Evolutionary conservation across 2,113 vertebrate genomes (phyloP).

Genomic region (Daphoenositta chrysoptera): DNA sequence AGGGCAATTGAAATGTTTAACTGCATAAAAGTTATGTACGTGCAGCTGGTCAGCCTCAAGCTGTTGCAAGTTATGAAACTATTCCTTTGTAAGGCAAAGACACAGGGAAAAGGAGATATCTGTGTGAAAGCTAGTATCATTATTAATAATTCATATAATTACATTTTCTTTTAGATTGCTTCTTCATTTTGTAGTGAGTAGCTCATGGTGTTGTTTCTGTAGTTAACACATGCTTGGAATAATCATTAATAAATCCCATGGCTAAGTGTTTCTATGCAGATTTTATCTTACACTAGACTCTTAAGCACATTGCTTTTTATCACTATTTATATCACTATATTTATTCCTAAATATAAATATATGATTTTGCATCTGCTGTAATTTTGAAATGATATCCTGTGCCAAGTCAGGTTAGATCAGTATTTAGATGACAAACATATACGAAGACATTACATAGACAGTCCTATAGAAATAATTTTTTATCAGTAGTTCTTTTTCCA

Average conservation of each 20-base stretch:
- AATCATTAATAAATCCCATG: not conserved
- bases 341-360: not conserved
- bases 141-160: not conserved
- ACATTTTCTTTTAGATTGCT: not conserved
- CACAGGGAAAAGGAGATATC: not conserved
- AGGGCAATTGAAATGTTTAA: not conserved
- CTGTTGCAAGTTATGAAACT: not conserved
- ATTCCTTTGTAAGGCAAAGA: not conserved
- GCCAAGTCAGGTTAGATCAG: not conserved
- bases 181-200: not conserved
- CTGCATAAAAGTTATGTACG: not conserved
- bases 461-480: not conserved
- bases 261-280: not conserved
- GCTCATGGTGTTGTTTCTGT: not conserved
- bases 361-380: not conserved
- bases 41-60: not conserved
- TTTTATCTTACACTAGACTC: not conserved
- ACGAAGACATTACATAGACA: not conserved
- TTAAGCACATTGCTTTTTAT: not conserved
- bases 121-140: not conserved
- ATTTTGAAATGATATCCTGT: not conserved
- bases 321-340: not conserved
- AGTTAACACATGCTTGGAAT: not conserved
- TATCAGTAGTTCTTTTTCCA: not conserved
- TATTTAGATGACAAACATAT: not conserved